A percentile compares a stretch with the other conserved stretches of the same genome.
phyloP scores from a whole-genome alignment of 2,113 vertebrate genomes.

The Daphoenositta chrysoptera region DNA sequence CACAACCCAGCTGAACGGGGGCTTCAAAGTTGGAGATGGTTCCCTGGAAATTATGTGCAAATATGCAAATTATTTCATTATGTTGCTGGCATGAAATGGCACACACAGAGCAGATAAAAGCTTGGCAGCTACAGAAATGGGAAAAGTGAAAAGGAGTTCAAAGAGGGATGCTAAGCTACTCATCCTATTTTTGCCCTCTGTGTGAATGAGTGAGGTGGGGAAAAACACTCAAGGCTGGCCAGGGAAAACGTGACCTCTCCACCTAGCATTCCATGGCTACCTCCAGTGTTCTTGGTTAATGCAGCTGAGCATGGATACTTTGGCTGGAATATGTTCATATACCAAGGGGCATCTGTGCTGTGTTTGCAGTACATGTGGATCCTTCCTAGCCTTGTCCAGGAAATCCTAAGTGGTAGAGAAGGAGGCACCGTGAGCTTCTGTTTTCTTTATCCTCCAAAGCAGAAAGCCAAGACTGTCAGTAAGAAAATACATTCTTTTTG shows the following conservation, averaged over 20 bases:
- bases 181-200: neutral
- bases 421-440: neutral
- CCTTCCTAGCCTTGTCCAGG: neutral
- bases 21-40: neutral
- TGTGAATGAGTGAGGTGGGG: accelerated
- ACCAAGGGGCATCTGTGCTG: accelerated
- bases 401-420: neutral
- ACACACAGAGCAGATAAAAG: neutral
- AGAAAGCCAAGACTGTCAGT: neutral
- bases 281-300: neutral
- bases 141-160: neutral
- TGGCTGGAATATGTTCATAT: neutral
- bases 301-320: accelerated
- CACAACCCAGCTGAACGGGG: accelerated
- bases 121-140: slow-evolving; percentile 5
- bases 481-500: neutral
- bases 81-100: neutral
- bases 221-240: neutral
- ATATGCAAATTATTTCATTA: slow-evolving; percentile 31
- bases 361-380: neutral
- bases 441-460: neutral
- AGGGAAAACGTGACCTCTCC: neutral
- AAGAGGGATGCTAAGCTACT: neutral
- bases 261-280: neutral
- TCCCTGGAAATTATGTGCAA: neutral